Evolutionary conservation across 2,888 invertebrate genomes (phyloP).

Genomic region (Macrophya annulata): DNA sequence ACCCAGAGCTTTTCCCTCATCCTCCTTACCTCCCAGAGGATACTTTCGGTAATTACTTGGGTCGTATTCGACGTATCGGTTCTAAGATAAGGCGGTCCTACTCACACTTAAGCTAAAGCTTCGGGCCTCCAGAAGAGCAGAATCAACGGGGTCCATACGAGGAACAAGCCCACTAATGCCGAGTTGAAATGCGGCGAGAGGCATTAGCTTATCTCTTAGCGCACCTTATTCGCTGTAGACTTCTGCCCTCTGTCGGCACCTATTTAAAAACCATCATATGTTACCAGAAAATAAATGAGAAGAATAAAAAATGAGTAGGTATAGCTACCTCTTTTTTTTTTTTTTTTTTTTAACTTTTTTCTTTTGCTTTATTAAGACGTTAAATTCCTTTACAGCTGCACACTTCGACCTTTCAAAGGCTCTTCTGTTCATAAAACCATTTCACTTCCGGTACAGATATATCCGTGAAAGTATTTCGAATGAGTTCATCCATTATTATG

Average conservation of each 20-base stretch:
- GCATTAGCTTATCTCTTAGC: conserved; percentile 49
- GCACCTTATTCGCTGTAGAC: conserved; percentile 17
- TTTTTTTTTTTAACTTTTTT: no score
- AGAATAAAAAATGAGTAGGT: background rate
- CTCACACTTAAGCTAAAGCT: conserved; percentile 35
- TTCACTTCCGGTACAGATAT: background rate
- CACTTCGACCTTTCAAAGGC: background rate
- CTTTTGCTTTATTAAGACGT: background rate
- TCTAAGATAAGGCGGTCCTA: conserved; percentile 35
- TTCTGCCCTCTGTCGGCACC: conserved; percentile 21
- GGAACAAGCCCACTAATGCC: conserved; percentile 48
- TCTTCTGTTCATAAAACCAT: background rate
- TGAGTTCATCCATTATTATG: no score
- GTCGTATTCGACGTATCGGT: conserved; percentile 54
- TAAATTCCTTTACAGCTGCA: background rate
- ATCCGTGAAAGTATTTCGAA: background rate
- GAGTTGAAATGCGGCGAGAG: conserved; percentile 42
- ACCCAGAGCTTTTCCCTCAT: background rate
- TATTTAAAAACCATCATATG: background rate
- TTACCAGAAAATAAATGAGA: background rate
- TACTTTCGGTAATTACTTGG: conserved; percentile 51
- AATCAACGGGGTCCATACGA: background rate
- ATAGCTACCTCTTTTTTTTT: no score
- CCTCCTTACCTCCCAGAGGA: background rate
- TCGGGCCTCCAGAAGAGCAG: background rate